Evolutionary conservation across 2,797 vertebrate species (phyloP).

Genomic region (Zenarchopterus dispar): DNA sequence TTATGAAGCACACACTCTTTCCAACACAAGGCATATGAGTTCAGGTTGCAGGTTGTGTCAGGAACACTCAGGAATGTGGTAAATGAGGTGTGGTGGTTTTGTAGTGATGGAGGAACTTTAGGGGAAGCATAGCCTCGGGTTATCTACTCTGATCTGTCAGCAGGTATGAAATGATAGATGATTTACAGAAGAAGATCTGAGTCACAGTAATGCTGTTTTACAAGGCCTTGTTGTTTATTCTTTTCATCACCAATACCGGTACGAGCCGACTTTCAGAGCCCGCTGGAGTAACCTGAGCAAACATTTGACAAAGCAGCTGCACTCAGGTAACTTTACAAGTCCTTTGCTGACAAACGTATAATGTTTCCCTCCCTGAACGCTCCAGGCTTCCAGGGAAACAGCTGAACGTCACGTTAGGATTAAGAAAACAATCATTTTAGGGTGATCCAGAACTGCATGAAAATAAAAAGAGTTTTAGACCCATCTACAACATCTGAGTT

Average conservation of each 20-base stretch:
- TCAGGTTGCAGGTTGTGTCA: constrained; percentile 50
- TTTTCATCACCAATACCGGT: not conserved
- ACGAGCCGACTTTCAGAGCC: constrained; percentile 8
- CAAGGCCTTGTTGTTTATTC: not conserved
- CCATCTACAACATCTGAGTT: too few species aligned
- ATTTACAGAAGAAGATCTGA: constrained; percentile 61
- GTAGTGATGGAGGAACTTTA: constrained; percentile 3
- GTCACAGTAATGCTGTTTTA: constrained; percentile 40
- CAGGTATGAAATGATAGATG: constrained; percentile 41
- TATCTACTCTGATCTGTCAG: constrained; percentile 33
- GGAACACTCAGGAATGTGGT: constrained; percentile 47
- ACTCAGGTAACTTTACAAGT: constrained; percentile 69
- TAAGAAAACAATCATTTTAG: too few species aligned
- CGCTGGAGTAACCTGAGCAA: constrained; percentile 57
- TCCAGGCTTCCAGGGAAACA: constrained; percentile 19
- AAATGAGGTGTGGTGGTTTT: constrained; percentile 27
- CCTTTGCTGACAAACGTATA: constrained; percentile 53
- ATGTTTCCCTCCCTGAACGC: constrained; percentile 45
- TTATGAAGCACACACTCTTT: constrained; percentile 12
- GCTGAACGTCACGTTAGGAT: too few species aligned
- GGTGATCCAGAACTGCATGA: too few species aligned
- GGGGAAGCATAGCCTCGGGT: constrained; percentile 53
- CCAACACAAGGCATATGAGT: constrained; percentile 10
- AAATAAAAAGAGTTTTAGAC: too few species aligned
- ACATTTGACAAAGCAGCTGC: constrained; percentile 33